A percentile compares a stretch with the other conserved stretches of the same genome.
Conservation (phyloP, 2,888 invertebrate genomes). For the Aricia artaxerxes region DNA sequence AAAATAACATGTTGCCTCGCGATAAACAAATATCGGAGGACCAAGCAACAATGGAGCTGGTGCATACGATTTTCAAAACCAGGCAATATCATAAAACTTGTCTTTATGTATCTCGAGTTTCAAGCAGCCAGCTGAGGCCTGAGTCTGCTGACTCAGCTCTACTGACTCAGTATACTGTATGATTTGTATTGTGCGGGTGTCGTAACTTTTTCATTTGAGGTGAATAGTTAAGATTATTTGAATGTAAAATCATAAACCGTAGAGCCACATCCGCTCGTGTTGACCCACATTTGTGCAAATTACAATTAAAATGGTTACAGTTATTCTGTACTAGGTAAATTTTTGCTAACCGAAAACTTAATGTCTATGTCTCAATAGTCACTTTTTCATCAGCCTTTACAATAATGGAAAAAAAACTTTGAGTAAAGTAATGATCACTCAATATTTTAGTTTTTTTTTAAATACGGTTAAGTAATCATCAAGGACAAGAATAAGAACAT, state of each 20-base stretch:
- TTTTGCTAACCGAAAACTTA: background rate
- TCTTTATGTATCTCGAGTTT: background rate
- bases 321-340: background rate
- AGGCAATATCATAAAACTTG: background rate
- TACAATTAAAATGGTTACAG: slow-evolving; percentile 5
- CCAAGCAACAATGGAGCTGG: too few species aligned
- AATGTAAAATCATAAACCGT: slow-evolving; percentile 21
- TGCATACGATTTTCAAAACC: too few species aligned
- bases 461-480: too few species aligned
- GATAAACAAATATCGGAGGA: too few species aligned
- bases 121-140: too few species aligned
- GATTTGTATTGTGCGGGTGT: background rate
- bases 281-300: slow-evolving; percentile 15
- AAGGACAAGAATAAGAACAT: too few species aligned
- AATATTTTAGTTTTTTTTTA: too few species aligned
- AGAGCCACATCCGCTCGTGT: slow-evolving; percentile 14
- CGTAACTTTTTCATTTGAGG: slow-evolving; percentile 24
- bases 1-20: too few species aligned
- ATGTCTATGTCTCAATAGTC: background rate
- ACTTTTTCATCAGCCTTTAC: background rate
- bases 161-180: background rate
- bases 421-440: too few species aligned
- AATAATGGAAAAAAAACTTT: too few species aligned
- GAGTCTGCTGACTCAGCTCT: too few species aligned
- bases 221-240: slow-evolving; percentile 24